phyloP scores from a whole-genome alignment of 2,113 vertebrate genomes.

The Emydura subglobosa region DNA sequence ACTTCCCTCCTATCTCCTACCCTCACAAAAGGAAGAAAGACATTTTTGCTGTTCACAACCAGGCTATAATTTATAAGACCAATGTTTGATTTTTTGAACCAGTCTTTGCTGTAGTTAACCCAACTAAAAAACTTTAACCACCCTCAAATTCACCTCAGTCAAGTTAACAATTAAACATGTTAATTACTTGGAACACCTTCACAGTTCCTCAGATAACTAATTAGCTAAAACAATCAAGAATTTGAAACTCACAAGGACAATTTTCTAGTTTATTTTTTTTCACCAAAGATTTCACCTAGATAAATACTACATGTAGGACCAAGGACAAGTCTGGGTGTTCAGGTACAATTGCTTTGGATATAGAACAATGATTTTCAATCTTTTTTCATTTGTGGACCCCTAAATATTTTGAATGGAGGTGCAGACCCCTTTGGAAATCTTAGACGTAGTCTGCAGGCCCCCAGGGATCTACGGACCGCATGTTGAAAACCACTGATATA shows the following conservation, averaged over 20 bases:
- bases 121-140: constrained; percentile 47
- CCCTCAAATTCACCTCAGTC: constrained; percentile 27
- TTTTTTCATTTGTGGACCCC: background rate
- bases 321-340: background rate
- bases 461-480: background rate
- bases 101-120: constrained; percentile 57
- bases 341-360: background rate
- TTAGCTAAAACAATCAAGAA: constrained; percentile 50
- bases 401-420: background rate
- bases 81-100: background rate
- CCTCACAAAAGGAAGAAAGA: background rate
- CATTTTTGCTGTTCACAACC: background rate
- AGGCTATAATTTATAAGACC: background rate
- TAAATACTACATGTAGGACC: background rate
- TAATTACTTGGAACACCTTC: constrained; percentile 54
- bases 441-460: background rate
- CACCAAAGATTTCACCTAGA: constrained; percentile 2
- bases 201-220: constrained; percentile 62
- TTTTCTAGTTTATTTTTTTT: background rate
- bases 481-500: background rate
- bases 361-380: background rate
- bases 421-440: background rate
- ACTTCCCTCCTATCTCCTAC: background rate
- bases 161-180: constrained; percentile 41
- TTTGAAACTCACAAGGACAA: constrained; percentile 45